These are phyloP conservation scores for Schizopygopsis pylzovi DNA, from an alignment of 2,797 vertebrate genomes.

Conservation along the genomic window DNA sequence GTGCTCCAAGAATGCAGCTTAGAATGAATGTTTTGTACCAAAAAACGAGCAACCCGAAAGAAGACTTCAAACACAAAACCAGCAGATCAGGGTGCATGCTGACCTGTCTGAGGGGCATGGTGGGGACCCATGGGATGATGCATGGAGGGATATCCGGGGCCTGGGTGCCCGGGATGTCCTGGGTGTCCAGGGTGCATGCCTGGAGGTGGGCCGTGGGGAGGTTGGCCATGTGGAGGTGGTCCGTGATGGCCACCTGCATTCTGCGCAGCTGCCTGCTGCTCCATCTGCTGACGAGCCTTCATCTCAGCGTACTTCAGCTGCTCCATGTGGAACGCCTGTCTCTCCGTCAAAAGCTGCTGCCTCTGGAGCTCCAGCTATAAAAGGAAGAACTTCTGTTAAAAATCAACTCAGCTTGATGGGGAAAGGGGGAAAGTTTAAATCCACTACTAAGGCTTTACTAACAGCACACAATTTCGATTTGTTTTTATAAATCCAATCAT, in stretches of 20 bases:
- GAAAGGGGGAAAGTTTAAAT: not conserved
- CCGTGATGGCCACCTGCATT: slow-evolving; percentile 74
- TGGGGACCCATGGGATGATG: slow-evolving; percentile 92
- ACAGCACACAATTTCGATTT: not conserved
- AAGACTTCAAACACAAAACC: not conserved
- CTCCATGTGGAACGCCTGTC: slow-evolving; percentile 99
- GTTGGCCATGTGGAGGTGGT: slow-evolving; percentile 77
- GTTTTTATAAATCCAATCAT: slow-evolving; percentile 2
- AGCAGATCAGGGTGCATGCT: slow-evolving; percentile 8
- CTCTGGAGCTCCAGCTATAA: slow-evolving; percentile 92
- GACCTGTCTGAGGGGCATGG: slow-evolving; percentile 89
- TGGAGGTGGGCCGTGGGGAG: slow-evolving; percentile 67
- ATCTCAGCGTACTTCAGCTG: slow-evolving; percentile 97
- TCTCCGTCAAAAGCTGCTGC: slow-evolving; percentile 94
- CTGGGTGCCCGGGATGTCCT: slow-evolving; percentile 61
- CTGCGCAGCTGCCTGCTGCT: slow-evolving; percentile 82
- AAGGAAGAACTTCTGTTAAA: not conserved
- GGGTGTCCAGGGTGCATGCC: slow-evolving; percentile 79
- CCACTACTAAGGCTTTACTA: not conserved
- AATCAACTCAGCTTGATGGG: not conserved
- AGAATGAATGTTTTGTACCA: not conserved
- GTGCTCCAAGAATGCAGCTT: not conserved
- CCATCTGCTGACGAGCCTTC: slow-evolving; percentile 94
- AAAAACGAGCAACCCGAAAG: not conserved
- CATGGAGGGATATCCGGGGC: slow-evolving; percentile 87